Base-by-base conservation (phyloP, 2,113 vertebrate genomes). In the Hiodon alosoides region DNA sequence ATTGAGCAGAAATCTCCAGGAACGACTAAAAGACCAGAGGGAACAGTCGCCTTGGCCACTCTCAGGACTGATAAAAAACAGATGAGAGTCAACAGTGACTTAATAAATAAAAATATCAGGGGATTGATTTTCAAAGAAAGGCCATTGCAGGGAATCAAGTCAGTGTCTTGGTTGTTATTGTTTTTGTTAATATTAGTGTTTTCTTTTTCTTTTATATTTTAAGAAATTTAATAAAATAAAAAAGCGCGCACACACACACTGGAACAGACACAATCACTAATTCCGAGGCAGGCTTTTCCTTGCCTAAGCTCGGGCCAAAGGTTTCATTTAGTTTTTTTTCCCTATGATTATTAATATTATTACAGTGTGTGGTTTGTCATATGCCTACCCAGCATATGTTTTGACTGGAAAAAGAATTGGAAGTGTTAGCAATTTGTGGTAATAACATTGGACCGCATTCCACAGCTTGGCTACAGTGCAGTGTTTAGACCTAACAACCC, bases 71-170 rank as follows among this genome's bases (percentile, higher is more conserved):
- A 58, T 54, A 17, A 46, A 31, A 31, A 69, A 65, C 1, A 59
- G 72, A 73, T n/a, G 7, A 54, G 67, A 54, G 59, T 10, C 13
- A 14, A 51, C 11, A 7, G 31, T 70, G 67, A 17, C 17, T 51
- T 13, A 67, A 51, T 51, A 71, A 5, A 59, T 5, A 57, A 57
- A 46, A 55, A 86, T 84, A 90, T 69, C 74, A 75, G 67, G 75
- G 68, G 48, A 64, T 52, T 64, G 51, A 76, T 76, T 76, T 66
- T 70, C 17, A 57, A 61, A 64, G 69, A 71, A 76, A 87, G 68
- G 65, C 51, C 68, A 70, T 68, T 76, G 59, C 75, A 76, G 75
- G 75, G 75, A 76, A 65, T 46, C 46, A 48, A 71, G 46, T 62
- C 67, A 17, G 54, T 75, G 74, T 62, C 48, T 69, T 82, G 77